Evolutionary conservation across 2,888 invertebrate species (phyloP), one percentile per base, ranked within the genome.

Genomic region (Smittia aterrima): DNA sequence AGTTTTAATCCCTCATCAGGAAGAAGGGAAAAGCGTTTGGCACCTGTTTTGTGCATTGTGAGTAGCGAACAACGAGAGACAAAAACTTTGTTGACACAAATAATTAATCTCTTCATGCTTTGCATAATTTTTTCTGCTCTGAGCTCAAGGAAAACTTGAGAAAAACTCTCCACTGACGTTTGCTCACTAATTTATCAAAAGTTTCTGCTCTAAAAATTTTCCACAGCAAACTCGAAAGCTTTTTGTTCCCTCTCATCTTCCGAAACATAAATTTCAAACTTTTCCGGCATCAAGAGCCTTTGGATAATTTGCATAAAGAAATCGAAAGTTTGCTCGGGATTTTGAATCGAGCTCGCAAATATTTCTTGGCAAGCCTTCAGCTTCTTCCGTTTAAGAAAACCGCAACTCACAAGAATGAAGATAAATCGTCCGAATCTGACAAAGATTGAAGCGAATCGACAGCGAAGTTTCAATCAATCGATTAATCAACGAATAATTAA

Each of bases 291-390:
- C 20, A 67, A 68, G 40, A 41, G 68, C 40, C 68, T 68, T 71
- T 54, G 53, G 47, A 71, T 32, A 71, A 71, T 71, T 71, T 71
- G 27, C 70, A 71, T 71, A 54, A 24, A 25, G 70, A 54, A 71
- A 71, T 71, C 70, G 70, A 71, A 71, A 71, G 70, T 71, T 54
- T 54, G 54, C 70, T 53, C 53, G 58, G 18, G 22, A 18, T 58
- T 58, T 22, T n/a, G 58, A 13, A 2, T 22, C 58, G n/a, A 13
- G 58, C 58, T 3, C n/a, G n/a, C 4, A 58, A 18, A 3, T 22
- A 13, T 22, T 58, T 20, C 58, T 58, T 58, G 58, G 58, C 58
- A 13, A 2, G 47, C 9, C 2, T 11, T 47, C n/a, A 6, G 47
- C 47, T 47, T 47, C 47, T 47, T 47, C 16, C 47, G 16, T 32